Evolutionary conservation across 64 coral and sea anemone genomes (phyloP), one percentile per base, ranked within the genome.

Genomic region (Cladopsammia gracilis): DNA sequence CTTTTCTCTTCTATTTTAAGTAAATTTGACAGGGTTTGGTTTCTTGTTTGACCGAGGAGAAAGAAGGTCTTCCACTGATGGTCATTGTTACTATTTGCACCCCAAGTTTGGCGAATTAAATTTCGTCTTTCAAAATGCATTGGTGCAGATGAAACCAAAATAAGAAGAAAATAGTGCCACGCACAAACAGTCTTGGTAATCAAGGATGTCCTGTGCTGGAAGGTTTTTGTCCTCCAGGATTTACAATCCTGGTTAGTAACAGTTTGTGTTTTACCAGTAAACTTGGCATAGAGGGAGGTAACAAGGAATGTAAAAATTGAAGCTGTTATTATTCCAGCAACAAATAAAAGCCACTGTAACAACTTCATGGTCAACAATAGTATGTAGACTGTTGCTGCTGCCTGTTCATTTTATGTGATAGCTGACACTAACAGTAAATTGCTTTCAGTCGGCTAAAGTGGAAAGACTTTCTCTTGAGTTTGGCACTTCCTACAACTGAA

Each of bases 81-180:
- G 20, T 9, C 53, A 19, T 0, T 15, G 12, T 18, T 64, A 59
- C 46, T 44, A 52, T 86, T 72, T 7, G 64, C 47, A 16, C 93
- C 93, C 88, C 93, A 95, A 3, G 88, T 95, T 60, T 74, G 25
- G 5, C 93, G 93, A 19, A 95, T 95, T 68, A 76, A 66, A 58
- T 77, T 75, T 60, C 88, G 48, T 26, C 88, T 64, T 46, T 90
- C 82, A 70, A 87, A 53, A 57, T 95, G 64, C 11, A 26, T 70
- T 47, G 89, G 70, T 23, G 59, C 59, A 77, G 88, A 91, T 42
- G 93, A 86, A 2, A 95, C 93, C 10, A 95, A 58, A n/a, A 95
- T 85, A 10, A 95, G 80, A 11, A 90, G 78, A 13, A 54, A 25
- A 2, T 91, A 61, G 22, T 69, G 44, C 16, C 15, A 23, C 13